phyloP scores from a whole-genome alignment of 1,140 invertebrate genomes.

The Eueides isabella region DNA sequence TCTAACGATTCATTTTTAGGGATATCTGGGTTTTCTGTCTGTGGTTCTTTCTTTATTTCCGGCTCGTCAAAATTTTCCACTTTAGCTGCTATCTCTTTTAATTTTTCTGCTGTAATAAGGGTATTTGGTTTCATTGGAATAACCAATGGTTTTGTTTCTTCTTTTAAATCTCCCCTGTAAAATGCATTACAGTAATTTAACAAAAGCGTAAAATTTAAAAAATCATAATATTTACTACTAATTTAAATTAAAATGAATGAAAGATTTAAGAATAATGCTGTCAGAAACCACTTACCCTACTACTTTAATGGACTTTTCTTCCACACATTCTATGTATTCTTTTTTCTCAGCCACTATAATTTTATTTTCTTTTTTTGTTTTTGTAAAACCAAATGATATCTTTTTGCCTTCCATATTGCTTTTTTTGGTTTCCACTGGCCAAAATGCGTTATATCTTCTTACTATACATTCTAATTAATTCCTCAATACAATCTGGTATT shows the following conservation, averaged over 20 bases:
- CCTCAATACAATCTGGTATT: neutral
- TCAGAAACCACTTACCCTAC: slow-evolving; percentile 82
- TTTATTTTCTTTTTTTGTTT: slow-evolving; percentile 85
- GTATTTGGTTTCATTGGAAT: slow-evolving; percentile 85
- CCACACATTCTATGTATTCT: slow-evolving; percentile 88
- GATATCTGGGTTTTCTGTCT: slow-evolving; percentile 26
- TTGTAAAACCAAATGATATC: slow-evolving; percentile 90
- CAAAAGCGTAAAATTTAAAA: too few species aligned
- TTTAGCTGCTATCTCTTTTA: slow-evolving; percentile 75
- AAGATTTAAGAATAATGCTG: too few species aligned
- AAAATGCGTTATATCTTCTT: neutral
- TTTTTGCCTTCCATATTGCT: slow-evolving; percentile 83
- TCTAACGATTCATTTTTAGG: slow-evolving; percentile 76
- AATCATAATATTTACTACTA: too few species aligned
- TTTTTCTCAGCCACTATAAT: slow-evolving; percentile 80
- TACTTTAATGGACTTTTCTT: slow-evolving; percentile 88
- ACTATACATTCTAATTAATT: neutral
- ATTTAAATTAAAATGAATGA: too few species aligned
- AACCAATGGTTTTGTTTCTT: slow-evolving; percentile 82
- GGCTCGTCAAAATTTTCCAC: slow-evolving; percentile 70
- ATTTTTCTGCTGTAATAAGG: slow-evolving; percentile 80
- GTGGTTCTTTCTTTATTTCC: slow-evolving; percentile 42
- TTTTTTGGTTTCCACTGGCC: neutral
- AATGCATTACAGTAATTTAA: neutral
- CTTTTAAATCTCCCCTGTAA: slow-evolving; percentile 82